Base-by-base conservation (phyloP, 53 echinoderm and acorn worm species). In the Glandiceps talaboti region DNA sequence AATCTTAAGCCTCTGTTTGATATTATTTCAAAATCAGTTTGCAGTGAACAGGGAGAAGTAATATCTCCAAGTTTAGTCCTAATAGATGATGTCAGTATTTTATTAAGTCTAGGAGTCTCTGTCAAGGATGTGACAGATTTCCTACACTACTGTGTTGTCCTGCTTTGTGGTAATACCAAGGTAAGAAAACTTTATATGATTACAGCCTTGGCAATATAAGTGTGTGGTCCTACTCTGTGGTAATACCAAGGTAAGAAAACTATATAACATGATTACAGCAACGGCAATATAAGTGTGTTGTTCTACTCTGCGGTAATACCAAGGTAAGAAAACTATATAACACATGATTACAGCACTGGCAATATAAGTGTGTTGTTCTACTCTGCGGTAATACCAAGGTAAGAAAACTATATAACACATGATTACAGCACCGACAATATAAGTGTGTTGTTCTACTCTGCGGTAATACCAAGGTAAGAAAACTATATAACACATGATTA, bases 51-150 rank as follows among this genome's bases (percentile, higher is more conserved):
- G 0, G 26, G 1, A 20, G 79, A 79, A n/a, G 1, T 6, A 12
- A 26, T 33, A 6, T 12, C 29, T 26, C 74, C 31, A 73, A 32
- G 30, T 73, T 78, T 31, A 27, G 26, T 94, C n/a, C 45, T 94
- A 30, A 90, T 94, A 26, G 94, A 94, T 87, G 94, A 94, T 80
- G 79, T 94, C 28, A 90, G 90, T 79, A 77, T 94, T 31, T 81
- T 94, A 14, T 76, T 90, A 29, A 85, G 81, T 27, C 79, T 94
- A 26, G 94, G 94, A 20, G 29, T 94, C 25, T 84, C 77, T 12
- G 88, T 85, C 10, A 79, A 77, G 74, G 79, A 85, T 64, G 85
- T 94, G 29, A 74, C 80, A 74, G 85, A 92, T 45, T 92, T 94
- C 78, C 83, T 90, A 27, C 94, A 94, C 33, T 94, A 94, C 85